Percentiles rank a stretch among this genome's conserved stretches.
Evolutionary conservation across 2,113 vertebrate genomes (phyloP).

Genomic region (Myrmecophaga tridactyla): DNA sequence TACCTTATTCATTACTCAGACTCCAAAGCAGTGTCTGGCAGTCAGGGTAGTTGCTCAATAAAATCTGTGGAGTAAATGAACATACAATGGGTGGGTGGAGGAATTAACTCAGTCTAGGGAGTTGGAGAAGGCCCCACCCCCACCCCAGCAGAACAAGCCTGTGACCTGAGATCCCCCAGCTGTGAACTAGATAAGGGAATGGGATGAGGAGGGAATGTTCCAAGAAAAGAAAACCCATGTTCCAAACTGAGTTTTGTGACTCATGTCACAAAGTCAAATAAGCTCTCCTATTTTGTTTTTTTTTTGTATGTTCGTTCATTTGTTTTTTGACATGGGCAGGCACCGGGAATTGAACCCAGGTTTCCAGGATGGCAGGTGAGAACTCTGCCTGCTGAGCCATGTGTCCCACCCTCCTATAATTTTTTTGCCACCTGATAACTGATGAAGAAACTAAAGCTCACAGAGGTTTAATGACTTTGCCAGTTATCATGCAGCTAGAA

Average conservation of each 20-base stretch:
- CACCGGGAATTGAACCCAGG: too few species aligned
- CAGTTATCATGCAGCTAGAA: neutral
- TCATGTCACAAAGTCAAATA: neutral
- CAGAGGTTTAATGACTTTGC: neutral
- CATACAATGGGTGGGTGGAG: rapidly evolving
- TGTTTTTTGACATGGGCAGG: too few species aligned
- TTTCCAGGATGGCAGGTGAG: too few species aligned
- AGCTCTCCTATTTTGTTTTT: neutral
- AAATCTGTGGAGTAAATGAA: neutral
- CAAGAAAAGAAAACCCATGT: neutral
- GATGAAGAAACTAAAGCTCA: neutral
- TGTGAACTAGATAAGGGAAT: neutral
- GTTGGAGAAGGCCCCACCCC: neutral
- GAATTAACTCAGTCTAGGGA: neutral
- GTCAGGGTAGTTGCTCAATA: neutral
- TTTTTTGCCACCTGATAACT: neutral
- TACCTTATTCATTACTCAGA: neutral
- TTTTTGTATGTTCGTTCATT: too few species aligned
- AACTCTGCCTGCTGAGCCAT: too few species aligned
- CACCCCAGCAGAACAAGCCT: rapidly evolving
- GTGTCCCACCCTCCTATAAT: too few species aligned
- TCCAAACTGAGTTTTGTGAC: neutral
- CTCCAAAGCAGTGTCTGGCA: too few species aligned
- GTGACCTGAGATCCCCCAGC: neutral
- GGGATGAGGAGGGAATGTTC: neutral